Evolutionary conservation across 2,113 vertebrate species (phyloP).

Genomic region (Tragelaphus scriptus): DNA sequence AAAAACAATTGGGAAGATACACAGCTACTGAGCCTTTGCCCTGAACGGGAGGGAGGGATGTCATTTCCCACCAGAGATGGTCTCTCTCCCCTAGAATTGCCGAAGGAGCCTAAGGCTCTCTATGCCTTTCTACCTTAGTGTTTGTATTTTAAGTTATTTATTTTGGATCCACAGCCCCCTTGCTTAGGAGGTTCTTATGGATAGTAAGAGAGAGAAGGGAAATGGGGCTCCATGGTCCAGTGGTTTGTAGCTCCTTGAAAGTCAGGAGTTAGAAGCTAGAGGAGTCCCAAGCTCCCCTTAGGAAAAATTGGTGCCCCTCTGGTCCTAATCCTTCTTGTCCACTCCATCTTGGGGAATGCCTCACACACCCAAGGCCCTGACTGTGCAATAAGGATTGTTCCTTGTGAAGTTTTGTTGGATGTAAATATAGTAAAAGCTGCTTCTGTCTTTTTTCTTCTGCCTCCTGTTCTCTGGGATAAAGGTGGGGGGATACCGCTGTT

Average conservation of each 20-base stretch:
- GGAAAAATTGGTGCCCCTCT: background rate
- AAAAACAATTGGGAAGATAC: constrained; percentile 66
- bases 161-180: constrained; percentile 58
- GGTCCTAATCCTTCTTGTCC: background rate
- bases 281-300: background rate
- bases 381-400: constrained; percentile 67
- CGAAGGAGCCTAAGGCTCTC: constrained; percentile 32
- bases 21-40: constrained; percentile 58
- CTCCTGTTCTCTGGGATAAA: constrained; percentile 6
- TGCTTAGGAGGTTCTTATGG: constrained; percentile 15
- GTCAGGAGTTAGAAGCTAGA: background rate
- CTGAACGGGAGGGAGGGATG: background rate
- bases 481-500: background rate
- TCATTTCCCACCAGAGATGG: background rate
- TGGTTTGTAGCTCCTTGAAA: constrained; percentile 2
- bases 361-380: constrained; percentile 36
- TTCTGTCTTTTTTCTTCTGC: constrained; percentile 67
- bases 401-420: constrained; percentile 58
- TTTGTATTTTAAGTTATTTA: constrained; percentile 71
- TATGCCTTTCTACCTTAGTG: constrained; percentile 24
- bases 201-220: constrained; percentile 26
- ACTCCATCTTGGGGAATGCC: background rate
- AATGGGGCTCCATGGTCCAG: background rate
- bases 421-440: constrained; percentile 74
- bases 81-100: background rate